phyloP scores from a whole-genome alignment of 2,797 vertebrate genomes.

The Lepilemur septentrionalis region DNA sequence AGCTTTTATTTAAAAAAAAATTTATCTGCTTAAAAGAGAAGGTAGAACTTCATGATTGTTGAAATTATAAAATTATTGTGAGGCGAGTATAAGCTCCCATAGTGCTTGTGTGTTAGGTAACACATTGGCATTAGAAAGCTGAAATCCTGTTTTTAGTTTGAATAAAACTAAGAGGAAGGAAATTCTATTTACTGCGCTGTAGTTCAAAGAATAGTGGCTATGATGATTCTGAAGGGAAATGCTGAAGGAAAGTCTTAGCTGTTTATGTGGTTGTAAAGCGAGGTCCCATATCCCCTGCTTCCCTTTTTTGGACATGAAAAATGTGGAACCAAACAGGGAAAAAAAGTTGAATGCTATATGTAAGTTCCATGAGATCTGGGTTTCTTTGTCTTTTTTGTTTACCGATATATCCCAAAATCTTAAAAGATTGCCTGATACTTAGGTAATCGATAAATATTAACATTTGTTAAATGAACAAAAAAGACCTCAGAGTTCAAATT shows the following conservation, averaged over 20 bases:
- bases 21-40: slow-evolving; percentile 1
- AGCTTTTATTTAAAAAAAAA: slow-evolving; percentile 1
- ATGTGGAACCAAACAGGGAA: background rate
- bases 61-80: slow-evolving; percentile 23
- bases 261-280: background rate
- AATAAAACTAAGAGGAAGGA: background rate
- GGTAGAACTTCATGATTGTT: background rate
- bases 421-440: background rate
- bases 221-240: slow-evolving; percentile 19
- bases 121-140: background rate
- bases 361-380: background rate
- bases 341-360: background rate
- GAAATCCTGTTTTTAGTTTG: background rate
- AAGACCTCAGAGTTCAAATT: background rate
- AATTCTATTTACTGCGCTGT: background rate
- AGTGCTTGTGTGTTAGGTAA: background rate
- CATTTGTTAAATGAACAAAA: background rate
- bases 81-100: background rate
- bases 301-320: background rate
- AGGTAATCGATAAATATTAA: background rate
- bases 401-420: background rate
- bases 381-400: background rate
- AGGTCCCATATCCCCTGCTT: background rate
- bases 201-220: background rate
- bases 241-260: background rate